phyloP scores from a whole-genome alignment of 2,113 vertebrate species.

The Pangasianodon hypophthalmus region DNA sequence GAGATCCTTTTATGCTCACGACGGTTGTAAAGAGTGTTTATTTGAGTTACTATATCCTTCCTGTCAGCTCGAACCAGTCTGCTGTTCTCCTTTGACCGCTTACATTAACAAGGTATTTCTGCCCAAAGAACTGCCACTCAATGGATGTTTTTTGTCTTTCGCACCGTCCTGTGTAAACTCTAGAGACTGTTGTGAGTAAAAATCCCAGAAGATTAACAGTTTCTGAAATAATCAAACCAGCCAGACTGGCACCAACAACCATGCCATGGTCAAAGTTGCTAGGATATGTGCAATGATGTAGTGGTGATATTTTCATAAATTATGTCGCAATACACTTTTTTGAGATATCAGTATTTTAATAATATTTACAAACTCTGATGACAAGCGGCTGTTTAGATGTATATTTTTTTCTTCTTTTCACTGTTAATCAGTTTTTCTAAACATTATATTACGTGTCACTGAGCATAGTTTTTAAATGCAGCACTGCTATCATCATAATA shows the following conservation, averaged over 20 bases:
- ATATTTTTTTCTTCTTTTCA: neutral
- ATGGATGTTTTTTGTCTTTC: neutral
- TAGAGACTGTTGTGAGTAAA: neutral
- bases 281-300: neutral
- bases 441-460: neutral
- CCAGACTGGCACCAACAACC: neutral
- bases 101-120: neutral
- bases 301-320: neutral
- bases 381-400: neutral
- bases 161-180: neutral
- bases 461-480: neutral
- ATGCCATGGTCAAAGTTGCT: neutral
- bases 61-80: neutral
- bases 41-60: neutral
- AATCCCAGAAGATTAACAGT: neutral
- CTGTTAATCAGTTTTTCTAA: neutral
- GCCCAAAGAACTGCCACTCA: neutral
- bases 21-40: neutral
- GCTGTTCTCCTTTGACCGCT: neutral
- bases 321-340: neutral
- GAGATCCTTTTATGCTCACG: neutral
- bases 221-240: neutral
- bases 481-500: neutral
- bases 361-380: neutral
- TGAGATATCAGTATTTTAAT: neutral